Base-by-base conservation (phyloP, 1,140 invertebrate genomes). In the Mizuhopecten yessoensis region DNA sequence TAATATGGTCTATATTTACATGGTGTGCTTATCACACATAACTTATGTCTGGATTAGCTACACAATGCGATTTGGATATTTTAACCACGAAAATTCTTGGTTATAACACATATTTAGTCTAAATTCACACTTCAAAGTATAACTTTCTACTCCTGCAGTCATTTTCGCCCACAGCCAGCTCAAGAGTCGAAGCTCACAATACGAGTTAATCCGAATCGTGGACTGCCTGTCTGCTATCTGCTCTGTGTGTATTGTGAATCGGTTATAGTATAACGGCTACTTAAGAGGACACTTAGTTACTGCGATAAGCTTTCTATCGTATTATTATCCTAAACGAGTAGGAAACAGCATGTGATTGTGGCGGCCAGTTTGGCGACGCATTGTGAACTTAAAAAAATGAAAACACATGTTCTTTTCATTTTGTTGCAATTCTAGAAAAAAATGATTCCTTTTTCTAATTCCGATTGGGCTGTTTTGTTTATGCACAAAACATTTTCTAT, bases 51-150 rank as follows among this genome's bases (percentile, higher is more conserved):
- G 57, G 57, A 75, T 75, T 75, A 75, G 29, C 23, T 29, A 75
- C 9, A 75, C 57, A 75, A 75, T 75, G 11, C 9, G 57, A 75
- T 75, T 75, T 75, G 57, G 57, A 75, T 29, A 75, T 29, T 75
- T 75, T 75, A 75, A 75, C 57, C 57, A 29, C 57, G 57, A 75
- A 75, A 75, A 75, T 75, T 75, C 57, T 75, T 75, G 57, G 29
- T 75, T 75, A 75, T 75, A 75, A n/a, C 57, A 75, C 29, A 75
- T 75, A 75, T 75, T 75, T 75, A 75, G 57, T 75, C 57, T 75
- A 75, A 75, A 75, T 75, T 75, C 57, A 75, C 57, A 75, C 57
- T 75, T 75, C 57, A 75, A 75, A 75, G 57, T 75, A 75, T 75
- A 75, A 75, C 23, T 75, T 75, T n/a, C 5, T 75, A 17, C n/a